A percentile compares a stretch with the other conserved stretches of the same genome.
Conservation (phyloP, 2,797 vertebrate genomes). For the Ptychobarbus kaznakovi region DNA sequence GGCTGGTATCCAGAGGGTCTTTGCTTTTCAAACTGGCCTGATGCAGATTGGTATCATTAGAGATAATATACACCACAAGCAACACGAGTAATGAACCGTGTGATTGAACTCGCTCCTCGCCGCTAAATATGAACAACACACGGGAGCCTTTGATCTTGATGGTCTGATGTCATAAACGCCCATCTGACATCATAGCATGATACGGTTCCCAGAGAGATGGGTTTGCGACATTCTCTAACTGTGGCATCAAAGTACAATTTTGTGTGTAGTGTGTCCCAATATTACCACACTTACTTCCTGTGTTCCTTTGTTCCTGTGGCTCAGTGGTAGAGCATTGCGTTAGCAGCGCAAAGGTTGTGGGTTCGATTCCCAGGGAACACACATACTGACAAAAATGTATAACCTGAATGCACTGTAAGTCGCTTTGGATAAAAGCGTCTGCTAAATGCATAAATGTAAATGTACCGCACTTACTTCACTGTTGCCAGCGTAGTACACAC, state of each 20-base stretch:
- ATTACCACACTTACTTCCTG: not conserved
- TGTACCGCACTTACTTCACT: not conserved
- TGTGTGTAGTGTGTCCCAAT: not conserved
- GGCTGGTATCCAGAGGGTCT: conserved; percentile 55
- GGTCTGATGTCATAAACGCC: conserved; percentile 39
- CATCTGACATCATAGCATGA: conserved; percentile 21
- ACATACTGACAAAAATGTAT: too few species aligned
- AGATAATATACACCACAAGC: conserved; percentile 57
- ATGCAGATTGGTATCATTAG: conserved; percentile 57
- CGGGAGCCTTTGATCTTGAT: conserved; percentile 38
- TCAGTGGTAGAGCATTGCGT: too few species aligned
- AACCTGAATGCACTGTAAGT: too few species aligned
- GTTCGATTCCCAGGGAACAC: too few species aligned
- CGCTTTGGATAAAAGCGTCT: too few species aligned
- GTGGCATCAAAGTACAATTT: not conserved
- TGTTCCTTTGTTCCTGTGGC: too few species aligned
- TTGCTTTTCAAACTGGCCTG: conserved; percentile 52
- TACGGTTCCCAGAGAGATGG: not conserved
- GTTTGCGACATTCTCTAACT: not conserved
- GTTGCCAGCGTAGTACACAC: not conserved
- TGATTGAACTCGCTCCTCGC: conserved; percentile 49
- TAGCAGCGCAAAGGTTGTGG: too few species aligned
- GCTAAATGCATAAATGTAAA: too few species aligned
- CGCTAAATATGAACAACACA: conserved; percentile 53
- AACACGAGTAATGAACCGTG: conserved; percentile 60